phyloP scores from a whole-genome alignment of 2,113 vertebrate genomes.

The Microcebus jonahi region DNA sequence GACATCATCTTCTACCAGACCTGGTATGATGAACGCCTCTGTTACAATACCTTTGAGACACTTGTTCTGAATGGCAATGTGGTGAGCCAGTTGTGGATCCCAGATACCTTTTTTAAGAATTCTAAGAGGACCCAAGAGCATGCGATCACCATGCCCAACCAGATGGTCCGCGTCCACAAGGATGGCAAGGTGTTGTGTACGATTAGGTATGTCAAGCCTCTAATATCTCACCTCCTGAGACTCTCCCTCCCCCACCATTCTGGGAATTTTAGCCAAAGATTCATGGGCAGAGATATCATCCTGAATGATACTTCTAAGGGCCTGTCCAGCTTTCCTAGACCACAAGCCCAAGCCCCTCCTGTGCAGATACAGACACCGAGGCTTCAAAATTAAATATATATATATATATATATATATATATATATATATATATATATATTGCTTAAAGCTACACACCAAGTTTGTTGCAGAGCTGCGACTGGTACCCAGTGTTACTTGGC shows the following conservation, averaged over 20 bases:
- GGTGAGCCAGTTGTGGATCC: slow-evolving; percentile 89
- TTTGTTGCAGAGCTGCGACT: neutral
- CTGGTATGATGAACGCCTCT: slow-evolving; percentile 88
- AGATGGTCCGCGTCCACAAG: slow-evolving; percentile 88
- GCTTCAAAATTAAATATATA: neutral
- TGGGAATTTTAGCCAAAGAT: neutral
- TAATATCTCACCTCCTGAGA: neutral
- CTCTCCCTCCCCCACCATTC: neutral
- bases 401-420: too few relatives aligned
- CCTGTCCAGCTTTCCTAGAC: neutral
- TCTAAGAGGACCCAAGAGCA: slow-evolving; percentile 85
- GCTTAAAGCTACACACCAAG: neutral
- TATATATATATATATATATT: neutral
- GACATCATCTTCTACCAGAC: slow-evolving; percentile 89
- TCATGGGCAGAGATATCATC: neutral
- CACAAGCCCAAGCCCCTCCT: neutral
- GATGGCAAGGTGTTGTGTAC: slow-evolving; percentile 89
- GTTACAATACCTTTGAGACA: slow-evolving; percentile 86
- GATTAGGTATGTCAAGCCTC: slow-evolving; percentile 81
- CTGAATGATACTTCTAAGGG: slow-evolving; percentile 23
- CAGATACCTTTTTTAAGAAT: slow-evolving; percentile 87
- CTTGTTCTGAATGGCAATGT: slow-evolving; percentile 86
- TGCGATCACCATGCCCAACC: slow-evolving; percentile 85
- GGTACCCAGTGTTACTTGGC: neutral
- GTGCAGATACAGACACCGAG: neutral